Evolutionary conservation across 2,797 vertebrate genomes (phyloP), one percentile per base, ranked within the genome.

Genomic region (Premnoplex brunnescens): DNA sequence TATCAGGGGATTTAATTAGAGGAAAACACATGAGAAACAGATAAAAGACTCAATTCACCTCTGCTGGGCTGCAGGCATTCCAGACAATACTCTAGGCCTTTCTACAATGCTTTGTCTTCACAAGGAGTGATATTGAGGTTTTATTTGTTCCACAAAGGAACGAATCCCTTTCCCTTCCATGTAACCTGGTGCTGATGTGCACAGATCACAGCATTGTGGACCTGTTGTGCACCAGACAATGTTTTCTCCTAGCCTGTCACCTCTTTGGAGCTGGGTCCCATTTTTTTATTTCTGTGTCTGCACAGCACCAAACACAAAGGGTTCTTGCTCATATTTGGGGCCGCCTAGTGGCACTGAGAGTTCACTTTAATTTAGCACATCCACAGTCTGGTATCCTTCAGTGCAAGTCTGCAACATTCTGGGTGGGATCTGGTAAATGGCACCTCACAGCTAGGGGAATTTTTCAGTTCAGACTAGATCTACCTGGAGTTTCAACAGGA

Each of bases 61-160:
- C 19, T 63, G 36, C 23, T 39, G 5, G 36, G 24, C 56, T 74
- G 44, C 56, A 91, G 79, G 27, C 49, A 55, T 9, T 55, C 8
- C 30, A 88, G 59, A 44, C 43, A 63, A 36, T 10, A 43, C 34
- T 69, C 26, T 27, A 34, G 60, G 43, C 44, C 22, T 6, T 30
- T 19, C 26, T 49, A 56, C 37, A 80, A 59, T 3, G 12, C 15
- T 43, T 7, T 91, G 34, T n/a, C 34, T 90, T 63, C 36, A 60
- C 22, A 52, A 52, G 51, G 12, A 81, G 18, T 0, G 1, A 8
- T 34, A 63, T 0, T 1, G 23, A 44, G 32, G 58, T 43, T 67
- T 71, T 18, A 37, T 32, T 77, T 18, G 4, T 77, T 67, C 60
- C 49, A 71, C 4, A 12, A 41, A 73, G 10, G 10, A n/a, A 27